Percentiles rank a stretch among this genome's conserved stretches.
Conservation (phyloP, 2,797 vertebrate genomes). For the Oreochromis mossambicus region DNA sequence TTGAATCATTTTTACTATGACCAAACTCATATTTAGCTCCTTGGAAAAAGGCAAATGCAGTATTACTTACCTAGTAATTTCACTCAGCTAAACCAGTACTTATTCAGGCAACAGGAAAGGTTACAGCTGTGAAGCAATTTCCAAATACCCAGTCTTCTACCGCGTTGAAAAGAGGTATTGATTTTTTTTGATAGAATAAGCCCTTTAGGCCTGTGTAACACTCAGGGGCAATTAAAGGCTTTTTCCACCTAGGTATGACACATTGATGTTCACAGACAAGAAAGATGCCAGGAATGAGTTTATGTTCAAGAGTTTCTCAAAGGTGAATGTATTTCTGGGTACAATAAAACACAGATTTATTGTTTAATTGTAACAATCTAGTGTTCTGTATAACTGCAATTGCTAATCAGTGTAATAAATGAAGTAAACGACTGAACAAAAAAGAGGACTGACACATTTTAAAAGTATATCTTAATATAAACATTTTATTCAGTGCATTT, state of each 20-base stretch:
- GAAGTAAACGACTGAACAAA: constrained; percentile 8
- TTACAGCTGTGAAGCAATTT: background rate
- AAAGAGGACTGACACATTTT: constrained; percentile 75
- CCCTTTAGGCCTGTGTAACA: background rate
- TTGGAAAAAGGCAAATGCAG: background rate
- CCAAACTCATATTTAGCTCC: background rate
- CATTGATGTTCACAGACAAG: background rate
- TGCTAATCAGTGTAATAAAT: background rate
- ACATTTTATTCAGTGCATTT: constrained; percentile 98
- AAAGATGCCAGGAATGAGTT: background rate
- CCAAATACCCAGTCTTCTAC: background rate
- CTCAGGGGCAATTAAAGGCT: constrained; percentile 39
- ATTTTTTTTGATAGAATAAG: constrained; percentile 37
- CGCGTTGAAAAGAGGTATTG: constrained; percentile 6
- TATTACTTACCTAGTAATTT: background rate
- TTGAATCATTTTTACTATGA: background rate
- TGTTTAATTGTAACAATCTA: background rate
- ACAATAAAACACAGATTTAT: background rate
- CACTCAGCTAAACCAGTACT: background rate
- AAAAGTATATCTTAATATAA: constrained; percentile 96
- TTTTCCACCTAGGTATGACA: background rate
- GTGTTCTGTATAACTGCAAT: background rate
- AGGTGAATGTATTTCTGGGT: background rate
- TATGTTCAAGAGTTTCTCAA: background rate
- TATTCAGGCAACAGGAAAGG: background rate